A percentile compares a stretch with the other conserved stretches of the same genome.
Conservation (phyloP, 2,888 invertebrate genomes). For the Apodemia duryi region DNA sequence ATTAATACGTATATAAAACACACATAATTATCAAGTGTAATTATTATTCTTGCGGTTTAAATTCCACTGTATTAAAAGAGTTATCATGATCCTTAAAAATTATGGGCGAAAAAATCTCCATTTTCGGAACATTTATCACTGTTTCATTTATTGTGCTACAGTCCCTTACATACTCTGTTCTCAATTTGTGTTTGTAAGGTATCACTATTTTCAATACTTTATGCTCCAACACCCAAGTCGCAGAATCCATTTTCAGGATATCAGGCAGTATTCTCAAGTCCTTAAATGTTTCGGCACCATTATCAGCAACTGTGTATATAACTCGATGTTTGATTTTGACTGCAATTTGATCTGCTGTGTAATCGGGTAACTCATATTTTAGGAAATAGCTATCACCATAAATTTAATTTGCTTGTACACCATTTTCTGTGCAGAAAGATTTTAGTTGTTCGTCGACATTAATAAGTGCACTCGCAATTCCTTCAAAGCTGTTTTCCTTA, state of each 20-base stretch:
- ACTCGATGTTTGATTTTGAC: constrained; percentile 20
- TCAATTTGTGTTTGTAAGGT: neutral
- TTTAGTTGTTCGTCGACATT: constrained; percentile 16
- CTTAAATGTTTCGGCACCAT: neutral
- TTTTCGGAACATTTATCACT: constrained; percentile 8
- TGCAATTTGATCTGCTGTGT: constrained; percentile 5
- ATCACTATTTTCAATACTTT: constrained; percentile 13
- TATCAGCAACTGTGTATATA: constrained; percentile 12
- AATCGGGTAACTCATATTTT: neutral
- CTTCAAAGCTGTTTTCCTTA: constrained; percentile 15
- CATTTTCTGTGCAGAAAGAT: constrained; percentile 16
- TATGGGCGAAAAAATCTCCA: neutral
- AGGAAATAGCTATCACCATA: constrained; percentile 19
- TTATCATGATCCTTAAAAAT: too few relatives aligned
- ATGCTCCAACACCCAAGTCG: constrained; percentile 11
- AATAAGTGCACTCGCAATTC: constrained; percentile 16
- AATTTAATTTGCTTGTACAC: constrained; percentile 5
- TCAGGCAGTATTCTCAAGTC: constrained; percentile 20
- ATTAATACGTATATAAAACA: too few relatives aligned
- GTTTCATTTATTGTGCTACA: constrained; percentile 16
- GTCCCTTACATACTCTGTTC: neutral
- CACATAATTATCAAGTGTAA: too few relatives aligned
- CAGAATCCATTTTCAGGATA: constrained; percentile 9
- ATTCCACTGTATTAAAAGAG: too few relatives aligned
- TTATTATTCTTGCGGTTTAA: too few relatives aligned